Base-by-base conservation (phyloP, 2,113 vertebrate species). In the Petrocephalus zakoni region DNA sequence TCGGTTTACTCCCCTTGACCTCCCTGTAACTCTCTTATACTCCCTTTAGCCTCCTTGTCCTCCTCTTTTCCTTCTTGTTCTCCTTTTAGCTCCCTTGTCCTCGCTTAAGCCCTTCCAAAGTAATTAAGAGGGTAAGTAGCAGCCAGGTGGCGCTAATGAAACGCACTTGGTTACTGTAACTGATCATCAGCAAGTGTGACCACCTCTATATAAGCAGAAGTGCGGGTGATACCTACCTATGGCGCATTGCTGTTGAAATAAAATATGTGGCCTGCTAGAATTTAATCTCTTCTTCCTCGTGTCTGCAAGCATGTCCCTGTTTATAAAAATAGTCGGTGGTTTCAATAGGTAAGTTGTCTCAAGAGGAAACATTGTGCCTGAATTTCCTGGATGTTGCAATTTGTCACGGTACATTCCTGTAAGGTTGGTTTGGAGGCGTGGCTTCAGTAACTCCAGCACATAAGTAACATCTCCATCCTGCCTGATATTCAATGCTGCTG, bases 241-340 rank as follows among this genome's bases (percentile, higher is more conserved):
- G 42, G 1, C 3, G 42, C 42, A 42, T 68, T n/a, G n/a, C n/a
- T 68, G 11, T n/a, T 29, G 10, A 29, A 68, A 68, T 29, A n/a
- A 4, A 8, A 55, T 19, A 55, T 13, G 2, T 55, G 53, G 17
- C 9, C 52, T 55, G 15, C 11, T 10, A 55, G 72, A 78, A 78
- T 42, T 78, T 78, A 78, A 78, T 34, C 37, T 78, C 34, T 21
- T 8, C 34, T 88, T 88, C 87, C 87, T 82, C 19, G 37, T 82
- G 52, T 42, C 52, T 46, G 5, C 42, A 34, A 82, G 37, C 81
- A 83, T 88, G 17, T 13, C 10, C 52, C 22, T 56, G 21, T 83
- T 82, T 58, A 15, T 34, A 55, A 82, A 56, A 42, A 29, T 34
- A 37, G 49, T 15, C 7, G 64, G 75, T 52, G 47, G 61, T 72